Evolutionary conservation across 2,113 vertebrate genomes (phyloP), one percentile per base, ranked within the genome.

Genomic region (Dipodomys spectabilis): DNA sequence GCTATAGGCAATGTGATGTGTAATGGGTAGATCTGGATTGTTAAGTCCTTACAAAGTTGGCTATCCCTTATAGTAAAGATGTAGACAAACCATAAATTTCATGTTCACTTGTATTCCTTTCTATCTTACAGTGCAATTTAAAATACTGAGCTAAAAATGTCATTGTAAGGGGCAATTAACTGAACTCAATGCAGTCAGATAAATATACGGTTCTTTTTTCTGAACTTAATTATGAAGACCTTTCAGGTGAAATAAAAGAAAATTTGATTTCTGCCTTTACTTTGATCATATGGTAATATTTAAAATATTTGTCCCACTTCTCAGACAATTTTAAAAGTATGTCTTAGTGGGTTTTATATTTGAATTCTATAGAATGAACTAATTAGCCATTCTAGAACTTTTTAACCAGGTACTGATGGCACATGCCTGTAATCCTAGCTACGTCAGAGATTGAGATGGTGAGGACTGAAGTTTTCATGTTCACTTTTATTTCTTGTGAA

Each of bases 301-400:
- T 96, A 80, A 96, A 96, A 64, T 92, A 93, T 94, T 96, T 96
- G 96, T 77, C 53, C 35, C 72, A 35, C 88, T 84, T 78, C 78
- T 88, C 68, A 90, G 62, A 83, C 87, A 89, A 77, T 86, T 79
- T 93, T 67, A 85, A 96, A 79, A 94, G 57, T 87, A 25, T 92
- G 35, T 82, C 87, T 96, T 68, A 82, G 30, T 80, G 82, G 60
- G 23, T 22, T 85, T 96, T 95, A 57, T 67, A 87, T 88, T 88
- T 94, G 87, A 89, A 89, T 91, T 94, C 53, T 90, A 73, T 65
- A 79, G 62, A 85, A 95, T 73, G 65, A 92, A 94, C 60, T 84
- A 44, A 53, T 73, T 57, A 64, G 67, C 44, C 32, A 86, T 57
- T 57, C 15, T 57, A 57, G 13, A 57, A 57, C 15, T 57, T 57